Percentiles rank a stretch among this genome's conserved stretches.
phyloP scores from a whole-genome alignment of 2,797 vertebrate species.

The Sebastes hubbsi region DNA sequence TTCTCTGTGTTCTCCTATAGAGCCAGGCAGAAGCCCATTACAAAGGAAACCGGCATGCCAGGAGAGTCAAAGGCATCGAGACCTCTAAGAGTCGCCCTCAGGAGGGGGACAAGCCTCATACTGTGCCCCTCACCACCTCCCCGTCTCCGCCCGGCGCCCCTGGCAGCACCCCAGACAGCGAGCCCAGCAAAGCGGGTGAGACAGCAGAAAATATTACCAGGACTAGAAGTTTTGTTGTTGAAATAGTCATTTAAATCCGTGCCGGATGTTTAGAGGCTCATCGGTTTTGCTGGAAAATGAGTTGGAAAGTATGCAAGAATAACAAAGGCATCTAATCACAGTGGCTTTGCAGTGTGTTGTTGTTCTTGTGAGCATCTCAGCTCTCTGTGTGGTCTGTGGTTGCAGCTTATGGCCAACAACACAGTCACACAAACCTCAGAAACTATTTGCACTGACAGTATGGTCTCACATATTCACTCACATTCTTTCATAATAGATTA shows the following conservation, averaged over 20 bases:
- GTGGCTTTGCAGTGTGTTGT: slow-evolving; percentile 15
- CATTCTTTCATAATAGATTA: not conserved
- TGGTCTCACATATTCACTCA: not conserved
- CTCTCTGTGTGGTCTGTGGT: slow-evolving; percentile 49
- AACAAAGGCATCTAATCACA: slow-evolving; percentile 43
- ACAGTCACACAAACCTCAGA: not conserved
- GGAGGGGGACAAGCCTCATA: slow-evolving; percentile 85
- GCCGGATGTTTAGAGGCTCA: slow-evolving; percentile 13
- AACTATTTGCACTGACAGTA: slow-evolving; percentile 1
- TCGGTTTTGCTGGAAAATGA: slow-evolving; percentile 17
- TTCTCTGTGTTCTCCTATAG: slow-evolving; percentile 66
- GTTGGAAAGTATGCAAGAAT: slow-evolving; percentile 45
- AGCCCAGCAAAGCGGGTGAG: slow-evolving; percentile 81
- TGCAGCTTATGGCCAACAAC: slow-evolving; percentile 1
- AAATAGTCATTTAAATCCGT: slow-evolving; percentile 23
- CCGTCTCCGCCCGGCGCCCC: slow-evolving; percentile 76
- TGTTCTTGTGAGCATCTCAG: slow-evolving; percentile 27
- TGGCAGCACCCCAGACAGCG: slow-evolving; percentile 61
- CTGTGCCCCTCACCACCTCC: slow-evolving; percentile 71
- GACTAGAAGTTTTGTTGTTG: slow-evolving; percentile 14
- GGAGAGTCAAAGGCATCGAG: slow-evolving; percentile 93
- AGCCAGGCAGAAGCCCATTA: slow-evolving; percentile 96
- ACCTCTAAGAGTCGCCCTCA: slow-evolving; percentile 90
- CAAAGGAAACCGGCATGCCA: slow-evolving; percentile 94
- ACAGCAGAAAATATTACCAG: slow-evolving; percentile 5